Percentiles rank a stretch among this genome's conserved stretches.
Evolutionary conservation across 1,140 invertebrate species (phyloP).

Genomic region (Trypoxylus dichotomus): DNA sequence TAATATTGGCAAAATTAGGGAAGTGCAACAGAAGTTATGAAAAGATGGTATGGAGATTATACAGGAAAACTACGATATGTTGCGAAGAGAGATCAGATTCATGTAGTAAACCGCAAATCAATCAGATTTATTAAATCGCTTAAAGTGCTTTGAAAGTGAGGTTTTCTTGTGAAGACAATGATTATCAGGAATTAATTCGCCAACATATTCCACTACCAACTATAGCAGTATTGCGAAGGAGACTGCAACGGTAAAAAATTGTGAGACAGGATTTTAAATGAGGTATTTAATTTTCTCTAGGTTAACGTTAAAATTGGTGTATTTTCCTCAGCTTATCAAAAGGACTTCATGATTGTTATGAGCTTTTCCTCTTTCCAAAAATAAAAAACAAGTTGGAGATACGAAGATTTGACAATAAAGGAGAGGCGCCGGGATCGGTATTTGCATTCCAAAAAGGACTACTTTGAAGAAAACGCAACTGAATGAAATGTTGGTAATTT

Average conservation of each 20-base stretch:
- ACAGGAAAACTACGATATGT: neutral
- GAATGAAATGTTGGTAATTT: no score
- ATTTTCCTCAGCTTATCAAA: conserved; percentile 24
- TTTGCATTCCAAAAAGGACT: no score
- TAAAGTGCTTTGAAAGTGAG: conserved; percentile 30
- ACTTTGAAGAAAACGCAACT: no score
- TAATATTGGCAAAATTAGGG: neutral
- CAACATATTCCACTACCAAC: conserved; percentile 33
- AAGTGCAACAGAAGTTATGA: neutral
- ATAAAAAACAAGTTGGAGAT: no score
- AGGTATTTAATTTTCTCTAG: conserved; percentile 33
- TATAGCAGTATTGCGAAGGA: conserved; percentile 30
- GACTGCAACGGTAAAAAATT: conserved; percentile 32
- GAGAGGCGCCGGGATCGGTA: no score
- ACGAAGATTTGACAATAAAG: no score
- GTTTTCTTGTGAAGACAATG: conserved; percentile 33
- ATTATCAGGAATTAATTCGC: conserved; percentile 34
- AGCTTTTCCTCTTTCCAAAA: no score
- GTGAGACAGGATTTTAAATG: conserved; percentile 28
- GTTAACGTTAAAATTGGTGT: neutral
- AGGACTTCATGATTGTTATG: no score
- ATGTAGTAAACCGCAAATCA: neutral
- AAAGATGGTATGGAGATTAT: neutral
- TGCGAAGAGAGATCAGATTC: neutral
- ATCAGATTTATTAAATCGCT: conserved; percentile 31